These are phyloP conservation scores for Ceryle rudis DNA, from an alignment of 2,797 vertebrate genomes.

Conservation along the genomic window DNA sequence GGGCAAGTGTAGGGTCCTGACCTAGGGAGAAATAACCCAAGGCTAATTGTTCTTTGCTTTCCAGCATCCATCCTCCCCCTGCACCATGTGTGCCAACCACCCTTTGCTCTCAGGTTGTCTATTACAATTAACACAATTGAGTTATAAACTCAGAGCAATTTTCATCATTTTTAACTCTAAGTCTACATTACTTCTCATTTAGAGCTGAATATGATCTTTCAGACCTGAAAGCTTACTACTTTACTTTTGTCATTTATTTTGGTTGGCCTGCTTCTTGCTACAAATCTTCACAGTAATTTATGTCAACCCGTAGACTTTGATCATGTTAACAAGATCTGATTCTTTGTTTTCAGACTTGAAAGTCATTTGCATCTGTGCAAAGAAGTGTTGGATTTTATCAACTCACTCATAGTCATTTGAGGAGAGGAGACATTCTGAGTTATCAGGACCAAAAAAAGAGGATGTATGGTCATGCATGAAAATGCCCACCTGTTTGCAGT, in stretches of 20 bases:
- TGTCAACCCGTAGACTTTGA: background rate
- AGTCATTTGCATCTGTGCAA: background rate
- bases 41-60: background rate
- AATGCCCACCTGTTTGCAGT: background rate
- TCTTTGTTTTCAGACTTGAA: background rate
- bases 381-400: background rate
- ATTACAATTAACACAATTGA: background rate
- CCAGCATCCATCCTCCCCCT: background rate
- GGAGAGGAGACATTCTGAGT: background rate
- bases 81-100: background rate
- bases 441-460: background rate
- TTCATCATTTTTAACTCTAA: background rate
- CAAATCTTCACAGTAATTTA: background rate
- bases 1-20: too few relatives aligned
- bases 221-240: background rate
- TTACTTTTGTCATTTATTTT: background rate
- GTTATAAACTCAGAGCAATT: background rate
- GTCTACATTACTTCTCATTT: background rate
- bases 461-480: background rate
- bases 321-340: background rate
- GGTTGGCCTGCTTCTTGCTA: background rate
- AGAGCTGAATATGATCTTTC: background rate
- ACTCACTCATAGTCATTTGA: background rate
- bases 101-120: background rate
- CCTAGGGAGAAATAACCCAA: background rate